Conservation (phyloP, 2,797 vertebrate species). For the Clamator glandarius region DNA sequence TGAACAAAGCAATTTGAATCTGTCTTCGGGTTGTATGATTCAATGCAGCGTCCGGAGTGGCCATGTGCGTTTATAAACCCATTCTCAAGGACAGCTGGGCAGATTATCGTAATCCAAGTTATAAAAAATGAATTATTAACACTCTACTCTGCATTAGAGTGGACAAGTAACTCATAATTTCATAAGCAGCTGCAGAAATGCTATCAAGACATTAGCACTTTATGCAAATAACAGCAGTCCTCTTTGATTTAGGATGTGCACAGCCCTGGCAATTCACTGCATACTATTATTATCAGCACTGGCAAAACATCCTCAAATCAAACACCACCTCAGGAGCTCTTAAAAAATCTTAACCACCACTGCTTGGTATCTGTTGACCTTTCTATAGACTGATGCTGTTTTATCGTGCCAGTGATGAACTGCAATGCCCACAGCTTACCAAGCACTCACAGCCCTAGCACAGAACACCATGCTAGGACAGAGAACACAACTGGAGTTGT, state of each 20-base stretch:
- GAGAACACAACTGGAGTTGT: background rate
- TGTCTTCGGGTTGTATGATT: background rate
- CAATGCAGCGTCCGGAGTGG: background rate
- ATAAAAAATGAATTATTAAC: background rate
- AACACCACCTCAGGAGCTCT: background rate
- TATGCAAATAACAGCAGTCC: background rate
- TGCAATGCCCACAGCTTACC: background rate
- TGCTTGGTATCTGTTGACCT: background rate
- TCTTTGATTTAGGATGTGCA: background rate
- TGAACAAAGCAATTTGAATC: background rate
- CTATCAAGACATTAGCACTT: background rate
- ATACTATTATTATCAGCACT: background rate
- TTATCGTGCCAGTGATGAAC: background rate
- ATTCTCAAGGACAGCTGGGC: background rate
- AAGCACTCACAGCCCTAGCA: background rate
- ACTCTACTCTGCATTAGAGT: background rate
- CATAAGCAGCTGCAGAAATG: background rate
- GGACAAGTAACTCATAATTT: background rate
- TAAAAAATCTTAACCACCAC: background rate
- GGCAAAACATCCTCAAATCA: background rate
- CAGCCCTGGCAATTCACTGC: background rate
- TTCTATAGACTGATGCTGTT: background rate
- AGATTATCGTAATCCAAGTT: background rate
- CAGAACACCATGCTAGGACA: background rate
- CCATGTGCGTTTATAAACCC: background rate